Conservation (phyloP, 1,140 invertebrate genomes). For the Drosophila arizonae region DNA sequence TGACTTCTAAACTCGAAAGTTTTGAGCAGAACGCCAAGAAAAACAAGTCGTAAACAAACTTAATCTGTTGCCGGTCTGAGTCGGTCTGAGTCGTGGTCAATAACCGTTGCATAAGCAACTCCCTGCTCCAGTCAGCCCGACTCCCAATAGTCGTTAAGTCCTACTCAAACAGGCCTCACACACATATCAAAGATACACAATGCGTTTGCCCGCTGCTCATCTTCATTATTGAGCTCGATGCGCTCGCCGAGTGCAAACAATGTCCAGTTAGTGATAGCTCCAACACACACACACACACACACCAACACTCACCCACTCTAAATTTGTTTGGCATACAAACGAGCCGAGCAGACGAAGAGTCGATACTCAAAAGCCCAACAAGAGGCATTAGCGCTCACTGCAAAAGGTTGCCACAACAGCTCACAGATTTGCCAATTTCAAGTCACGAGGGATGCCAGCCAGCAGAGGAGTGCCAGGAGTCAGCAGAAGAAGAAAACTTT, state of each 20-base stretch:
- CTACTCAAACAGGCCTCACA: conserved; percentile 72
- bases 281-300: conserved; percentile 20
- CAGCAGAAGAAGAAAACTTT: conserved; percentile 47
- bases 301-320: conserved; percentile 46
- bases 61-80: background rate
- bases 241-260: conserved; percentile 57
- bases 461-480: background rate
- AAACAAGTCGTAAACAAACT: background rate
- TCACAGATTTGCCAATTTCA: conserved; percentile 60
- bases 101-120: conserved; percentile 17
- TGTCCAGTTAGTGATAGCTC: conserved; percentile 49
- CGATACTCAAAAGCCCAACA: conserved; percentile 56
- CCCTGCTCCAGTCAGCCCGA: background rate
- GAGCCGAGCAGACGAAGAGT: conserved; percentile 39
- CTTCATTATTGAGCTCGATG: conserved; percentile 33
- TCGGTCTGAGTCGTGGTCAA: conserved; percentile 13
- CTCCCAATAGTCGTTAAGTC: conserved; percentile 53
- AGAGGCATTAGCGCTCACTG: conserved; percentile 55
- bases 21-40: too few relatives aligned
- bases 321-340: conserved; percentile 69
- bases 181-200: conserved; percentile 73
- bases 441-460: conserved; percentile 30
- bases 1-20: background rate
- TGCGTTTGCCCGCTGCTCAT: conserved; percentile 43
- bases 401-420: background rate